Evolutionary conservation across 1,140 invertebrate species (phyloP), one percentile per base, ranked within the genome.

Genomic region (Latrodectus geometricus): DNA sequence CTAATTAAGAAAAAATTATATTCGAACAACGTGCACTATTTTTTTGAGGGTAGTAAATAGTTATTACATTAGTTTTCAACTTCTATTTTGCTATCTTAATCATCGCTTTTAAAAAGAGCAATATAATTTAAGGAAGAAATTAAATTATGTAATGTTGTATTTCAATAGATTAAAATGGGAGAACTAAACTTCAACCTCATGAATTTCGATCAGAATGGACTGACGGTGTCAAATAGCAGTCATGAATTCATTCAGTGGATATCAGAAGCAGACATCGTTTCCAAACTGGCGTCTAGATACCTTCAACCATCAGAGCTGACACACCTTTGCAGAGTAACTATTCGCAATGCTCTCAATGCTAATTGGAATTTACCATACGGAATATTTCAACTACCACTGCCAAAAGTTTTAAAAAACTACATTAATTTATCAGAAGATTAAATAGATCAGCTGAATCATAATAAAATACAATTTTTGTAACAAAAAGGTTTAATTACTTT

Each of bases 351-450:
- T 65, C 85, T 87, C 0, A 87, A 87, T 23, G 35, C 15, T n/a
- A 79, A 65, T 14, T 87, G 85, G 85, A 76, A 87, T 21, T 79
- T 87, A 20, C 85, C 85, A 8, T 65, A 21, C 17, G 85, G 85
- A 21, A 74, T 74, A 66, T 35, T 17, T 9, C 12, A 4, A 17
- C 21, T 87, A 21, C 76, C 76, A 21, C 52, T 87, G 12, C 85
- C 85, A 4, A 79, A 50, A 74, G 9, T 56, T 7, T 50, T 87
- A 1, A 35, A 73, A 50, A 20, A 56, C 4, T 87, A 87, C 15
- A 15, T 87, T 7, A 74, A 87, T 35, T 23, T 87, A 52, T 9
- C n/a, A 35, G 69, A 80, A 87, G 85, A 80, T 7, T 87, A 50
- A 80, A 66, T 35, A 35, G 35, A 35, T 35, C 35, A 65, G 61